Conservation (phyloP, 2,113 vertebrate species). For the Nibea albiflora region DNA sequence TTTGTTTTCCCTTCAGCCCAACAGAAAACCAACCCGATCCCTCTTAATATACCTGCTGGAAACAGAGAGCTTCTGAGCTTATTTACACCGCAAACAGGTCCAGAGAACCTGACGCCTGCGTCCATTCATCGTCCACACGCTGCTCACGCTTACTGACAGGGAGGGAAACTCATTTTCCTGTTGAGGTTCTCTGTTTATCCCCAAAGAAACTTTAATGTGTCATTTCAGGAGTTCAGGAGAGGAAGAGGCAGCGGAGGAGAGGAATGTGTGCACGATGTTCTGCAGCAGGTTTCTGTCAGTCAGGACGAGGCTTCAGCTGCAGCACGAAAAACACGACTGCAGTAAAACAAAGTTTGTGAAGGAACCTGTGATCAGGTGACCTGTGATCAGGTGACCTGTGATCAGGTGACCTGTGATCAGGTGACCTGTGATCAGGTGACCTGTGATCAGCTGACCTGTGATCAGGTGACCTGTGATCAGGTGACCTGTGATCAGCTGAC, state of each 20-base stretch:
- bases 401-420: too few relatives aligned
- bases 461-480: too few relatives aligned
- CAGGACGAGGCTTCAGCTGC: too few relatives aligned
- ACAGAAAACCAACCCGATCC: neutral
- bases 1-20: slow-evolving; percentile 21
- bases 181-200: neutral
- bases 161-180: neutral
- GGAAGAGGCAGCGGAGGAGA: neutral
- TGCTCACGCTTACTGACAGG: neutral
- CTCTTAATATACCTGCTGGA: slow-evolving; percentile 22
- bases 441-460: too few relatives aligned
- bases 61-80: slow-evolving; percentile 23
- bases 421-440: too few relatives aligned
- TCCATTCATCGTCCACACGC: slow-evolving; percentile 29
- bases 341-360: too few relatives aligned
- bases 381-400: too few relatives aligned
- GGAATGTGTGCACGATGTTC: too few relatives aligned
- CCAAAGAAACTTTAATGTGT: neutral
- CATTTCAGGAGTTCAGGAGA: neutral
- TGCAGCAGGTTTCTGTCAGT: too few relatives aligned
- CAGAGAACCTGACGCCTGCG: slow-evolving; percentile 7
- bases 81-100: slow-evolving; percentile 41
- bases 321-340: too few relatives aligned
- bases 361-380: too few relatives aligned
- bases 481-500: too few relatives aligned